These are phyloP conservation scores for Tigriopus japonicus DNA, from an alignment of 1,140 invertebrate species.

Conservation along the genomic window DNA sequence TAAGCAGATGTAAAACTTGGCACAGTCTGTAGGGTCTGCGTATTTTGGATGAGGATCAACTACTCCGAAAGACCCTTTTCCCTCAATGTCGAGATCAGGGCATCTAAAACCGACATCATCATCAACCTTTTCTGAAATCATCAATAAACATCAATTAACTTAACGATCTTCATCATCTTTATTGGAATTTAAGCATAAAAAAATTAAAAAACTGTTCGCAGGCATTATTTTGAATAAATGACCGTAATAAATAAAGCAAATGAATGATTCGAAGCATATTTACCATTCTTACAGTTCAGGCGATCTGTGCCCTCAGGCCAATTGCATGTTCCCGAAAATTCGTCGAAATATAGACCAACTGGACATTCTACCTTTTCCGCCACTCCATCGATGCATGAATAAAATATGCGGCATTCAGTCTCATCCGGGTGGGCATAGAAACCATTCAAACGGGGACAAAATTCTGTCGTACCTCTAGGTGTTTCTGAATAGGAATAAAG, in stretches of 20 bases:
- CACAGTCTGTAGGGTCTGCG: conserved; percentile 67
- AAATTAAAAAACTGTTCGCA: no score
- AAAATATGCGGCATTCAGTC: conserved; percentile 59
- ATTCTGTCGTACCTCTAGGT: conserved; percentile 8
- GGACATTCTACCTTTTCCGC: conserved; percentile 58
- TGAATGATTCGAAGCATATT: neutral
- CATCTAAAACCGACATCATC: conserved; percentile 21
- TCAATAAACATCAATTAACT: no score
- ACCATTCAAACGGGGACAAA: conserved; percentile 59
- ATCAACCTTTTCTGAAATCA: neutral
- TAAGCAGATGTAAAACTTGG: conserved; percentile 72
- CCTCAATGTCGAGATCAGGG: conserved; percentile 19
- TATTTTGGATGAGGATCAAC: conserved; percentile 62
- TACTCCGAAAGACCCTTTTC: conserved; percentile 43
- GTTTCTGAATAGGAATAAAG: conserved; percentile 16
- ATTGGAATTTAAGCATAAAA: no score
- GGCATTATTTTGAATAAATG: no score
- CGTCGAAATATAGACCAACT: conserved; percentile 64
- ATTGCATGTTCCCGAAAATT: conserved; percentile 63
- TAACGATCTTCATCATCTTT: no score
- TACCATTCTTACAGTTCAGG: neutral
- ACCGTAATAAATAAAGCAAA: no score
- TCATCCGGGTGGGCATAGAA: conserved; percentile 70
- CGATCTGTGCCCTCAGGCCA: conserved; percentile 62
- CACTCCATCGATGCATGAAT: conserved; percentile 67